phyloP scores from a whole-genome alignment of 2,113 vertebrate genomes.

The Clarias macrocephalus region DNA sequence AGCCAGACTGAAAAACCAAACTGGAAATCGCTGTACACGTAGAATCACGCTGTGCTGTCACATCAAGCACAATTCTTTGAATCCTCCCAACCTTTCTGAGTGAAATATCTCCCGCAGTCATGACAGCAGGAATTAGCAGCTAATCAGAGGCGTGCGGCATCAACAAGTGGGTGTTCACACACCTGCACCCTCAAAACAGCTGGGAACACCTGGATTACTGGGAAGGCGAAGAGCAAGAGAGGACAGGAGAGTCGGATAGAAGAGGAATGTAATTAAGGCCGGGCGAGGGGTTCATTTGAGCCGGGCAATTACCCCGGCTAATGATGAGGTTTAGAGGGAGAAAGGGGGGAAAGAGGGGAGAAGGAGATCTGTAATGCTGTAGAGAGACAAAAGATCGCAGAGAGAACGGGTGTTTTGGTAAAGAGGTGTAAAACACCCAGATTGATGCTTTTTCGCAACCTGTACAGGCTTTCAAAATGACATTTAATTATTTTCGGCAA shows the following conservation, averaged over 20 bases:
- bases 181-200: slow-evolving; percentile 41
- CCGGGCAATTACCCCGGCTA: slow-evolving; percentile 12
- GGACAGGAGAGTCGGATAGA: slow-evolving; percentile 46
- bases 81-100: background rate
- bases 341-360: slow-evolving; percentile 2
- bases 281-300: slow-evolving; percentile 58
- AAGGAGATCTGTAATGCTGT: background rate
- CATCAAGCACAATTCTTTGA: background rate
- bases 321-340: slow-evolving; percentile 6
- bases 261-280: slow-evolving; percentile 66
- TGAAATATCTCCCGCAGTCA: background rate
- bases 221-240: background rate
- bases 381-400: background rate
- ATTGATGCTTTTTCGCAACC: background rate
- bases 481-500: background rate
- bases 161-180: background rate
- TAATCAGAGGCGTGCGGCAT: slow-evolving; percentile 15
- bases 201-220: slow-evolving; percentile 26
- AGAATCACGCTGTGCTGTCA: background rate
- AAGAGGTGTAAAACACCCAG: background rate
- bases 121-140: slow-evolving; percentile 1
- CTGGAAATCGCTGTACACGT: background rate
- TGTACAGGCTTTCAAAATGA: background rate
- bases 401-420: slow-evolving; percentile 60
- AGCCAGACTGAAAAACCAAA: background rate